These are phyloP conservation scores for Enteromius radiatus DNA, from an alignment of 2,797 vertebrate genomes.

Conservation along the genomic window DNA sequence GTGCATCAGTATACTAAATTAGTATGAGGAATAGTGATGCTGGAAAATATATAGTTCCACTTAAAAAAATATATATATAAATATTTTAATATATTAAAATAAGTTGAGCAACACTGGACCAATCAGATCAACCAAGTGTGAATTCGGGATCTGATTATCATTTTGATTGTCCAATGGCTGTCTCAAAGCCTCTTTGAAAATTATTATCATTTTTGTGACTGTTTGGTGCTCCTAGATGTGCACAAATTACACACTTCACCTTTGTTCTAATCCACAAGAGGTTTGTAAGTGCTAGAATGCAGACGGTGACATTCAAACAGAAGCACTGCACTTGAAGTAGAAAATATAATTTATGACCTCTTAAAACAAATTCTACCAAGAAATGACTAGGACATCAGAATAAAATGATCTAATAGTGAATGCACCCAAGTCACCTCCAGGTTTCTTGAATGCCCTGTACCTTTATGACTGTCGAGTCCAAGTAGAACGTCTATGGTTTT, in stretches of 20 bases:
- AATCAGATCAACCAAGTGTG: neutral
- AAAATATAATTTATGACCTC: neutral
- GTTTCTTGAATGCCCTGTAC: neutral
- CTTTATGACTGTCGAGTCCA: neutral
- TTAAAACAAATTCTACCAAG: conserved; percentile 4
- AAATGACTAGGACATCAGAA: neutral
- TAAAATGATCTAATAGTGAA: neutral
- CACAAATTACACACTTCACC: neutral
- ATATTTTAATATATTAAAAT: neutral
- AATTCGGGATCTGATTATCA: neutral
- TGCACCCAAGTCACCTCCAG: neutral
- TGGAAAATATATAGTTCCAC: neutral
- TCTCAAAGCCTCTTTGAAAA: neutral
- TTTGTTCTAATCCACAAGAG: neutral
- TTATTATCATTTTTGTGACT: neutral
- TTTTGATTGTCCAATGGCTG: neutral
- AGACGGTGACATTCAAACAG: neutral
- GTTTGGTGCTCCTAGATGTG: neutral
- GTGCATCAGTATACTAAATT: neutral
- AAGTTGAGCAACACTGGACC: neutral
- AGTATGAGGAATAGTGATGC: neutral
- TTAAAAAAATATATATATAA: neutral
- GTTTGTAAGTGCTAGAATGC: neutral
- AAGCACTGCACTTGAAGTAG: neutral
- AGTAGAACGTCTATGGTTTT: neutral